Conservation (phyloP, 2,797 vertebrate genomes). For the Betta splendens region DNA sequence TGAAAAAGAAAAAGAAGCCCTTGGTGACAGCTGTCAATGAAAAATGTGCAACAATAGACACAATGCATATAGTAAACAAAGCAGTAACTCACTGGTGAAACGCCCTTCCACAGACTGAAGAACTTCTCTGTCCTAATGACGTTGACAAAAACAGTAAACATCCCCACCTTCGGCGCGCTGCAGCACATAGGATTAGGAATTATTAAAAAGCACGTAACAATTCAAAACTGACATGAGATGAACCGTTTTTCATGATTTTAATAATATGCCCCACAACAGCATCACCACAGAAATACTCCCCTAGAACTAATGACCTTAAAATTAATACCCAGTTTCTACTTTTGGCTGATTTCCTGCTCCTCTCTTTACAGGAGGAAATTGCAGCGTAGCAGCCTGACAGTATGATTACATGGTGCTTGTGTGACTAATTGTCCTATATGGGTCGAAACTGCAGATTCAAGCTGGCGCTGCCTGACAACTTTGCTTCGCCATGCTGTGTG, state of each 20-base stretch:
- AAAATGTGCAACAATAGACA: neutral
- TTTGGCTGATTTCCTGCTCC: conserved; percentile 20
- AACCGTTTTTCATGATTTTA: neutral
- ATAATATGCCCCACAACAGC: neutral
- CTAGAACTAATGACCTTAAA: conserved; percentile 5
- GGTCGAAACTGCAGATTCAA: conserved; percentile 41
- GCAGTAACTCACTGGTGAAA: conserved; percentile 87
- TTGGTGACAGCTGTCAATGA: neutral
- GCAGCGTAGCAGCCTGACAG: conserved; percentile 24
- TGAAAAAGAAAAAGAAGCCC: neutral
- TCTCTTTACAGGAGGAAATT: conserved; percentile 14
- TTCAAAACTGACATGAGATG: neutral
- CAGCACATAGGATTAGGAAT: conserved; percentile 6
- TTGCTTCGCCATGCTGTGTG: conserved; percentile 7
- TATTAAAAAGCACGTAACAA: conserved; percentile 1
- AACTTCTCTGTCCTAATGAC: conserved; percentile 91
- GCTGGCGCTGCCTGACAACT: conserved; percentile 11
- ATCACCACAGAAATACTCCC: neutral
- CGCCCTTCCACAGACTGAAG: conserved; percentile 93
- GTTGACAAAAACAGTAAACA: conserved; percentile 85
- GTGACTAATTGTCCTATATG: conserved; percentile 47
- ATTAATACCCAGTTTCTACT: conserved; percentile 1
- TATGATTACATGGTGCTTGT: conserved; percentile 42
- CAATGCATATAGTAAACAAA: neutral
- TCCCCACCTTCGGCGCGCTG: conserved; percentile 86